Evolutionary conservation across 2,797 vertebrate species (phyloP), one percentile per base, ranked within the genome.

Genomic region (Monodelphis domestica): DNA sequence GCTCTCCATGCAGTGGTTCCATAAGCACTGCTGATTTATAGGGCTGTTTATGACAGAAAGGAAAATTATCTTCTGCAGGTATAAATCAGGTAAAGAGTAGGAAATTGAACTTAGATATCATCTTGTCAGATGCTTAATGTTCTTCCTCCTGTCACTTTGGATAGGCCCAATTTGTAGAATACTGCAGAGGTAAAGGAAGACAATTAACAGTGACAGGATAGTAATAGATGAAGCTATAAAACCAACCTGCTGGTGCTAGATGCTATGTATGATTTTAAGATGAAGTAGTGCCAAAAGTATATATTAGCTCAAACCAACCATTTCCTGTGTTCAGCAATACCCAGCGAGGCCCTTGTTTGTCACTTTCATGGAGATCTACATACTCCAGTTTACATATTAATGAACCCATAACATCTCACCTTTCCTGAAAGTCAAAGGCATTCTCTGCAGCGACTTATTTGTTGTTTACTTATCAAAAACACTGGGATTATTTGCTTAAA

Each of bases 91-190:
- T 99, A 99, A 99, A 99, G 99, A 99, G 99, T 99, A 99, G 99
- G 99, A 99, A 99, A 99, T 99, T 99, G 99, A 99, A 99, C 99
- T 99, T 99, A 99, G 99, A 99, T 99, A 99, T 99, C 99, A 99
- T 99, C 99, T 99, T 99, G 99, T 99, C 99, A 99, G 99, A 99
- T 99, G 99, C 99, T 99, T 99, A 99, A 99, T 99, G 99, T 99
- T 99, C 99, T 99, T 99, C 99, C 99, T 99, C 99, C 99, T 99
- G 99, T 99, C 99, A 99, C 99, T 99, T 99, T 99, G 99, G 99
- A 99, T 99, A 99, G 99, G 99, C 99, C 99, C 99, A 99, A 99
- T 99, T 99, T 99, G 99, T 99, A 99, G 99, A 99, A 99, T 99
- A 99, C 99, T 99, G 99, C 99, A 99, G 99, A 99, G 99, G 99